phyloP scores from a whole-genome alignment of 2,888 invertebrate species.

The Cistogaster globosa region DNA sequence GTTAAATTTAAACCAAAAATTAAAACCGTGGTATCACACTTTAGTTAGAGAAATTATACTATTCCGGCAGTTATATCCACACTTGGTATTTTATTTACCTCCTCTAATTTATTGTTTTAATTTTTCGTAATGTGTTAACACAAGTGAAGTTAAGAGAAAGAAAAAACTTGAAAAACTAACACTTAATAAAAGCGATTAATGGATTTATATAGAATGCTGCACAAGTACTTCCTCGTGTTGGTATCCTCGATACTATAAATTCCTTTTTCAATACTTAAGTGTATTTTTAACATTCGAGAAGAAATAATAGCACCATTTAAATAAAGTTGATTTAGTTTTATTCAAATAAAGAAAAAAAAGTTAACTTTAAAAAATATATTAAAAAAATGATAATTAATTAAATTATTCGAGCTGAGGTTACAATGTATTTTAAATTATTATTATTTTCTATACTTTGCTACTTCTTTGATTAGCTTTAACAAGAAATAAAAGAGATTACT shows the following conservation, averaged over 20 bases:
- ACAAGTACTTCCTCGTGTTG: not conserved
- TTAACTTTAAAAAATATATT: too few species aligned
- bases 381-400: too few species aligned
- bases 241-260: not conserved
- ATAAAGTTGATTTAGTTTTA: too few species aligned
- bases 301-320: too few species aligned
- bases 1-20: too few species aligned
- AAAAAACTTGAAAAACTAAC: not conserved
- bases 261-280: not conserved
- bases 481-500: too few species aligned
- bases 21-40: too few species aligned
- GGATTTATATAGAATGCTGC: not conserved
- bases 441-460: too few species aligned
- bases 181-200: not conserved
- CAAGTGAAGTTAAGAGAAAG: not conserved
- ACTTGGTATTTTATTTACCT: slow-evolving; percentile 19
- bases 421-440: too few species aligned
- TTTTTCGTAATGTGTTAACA: slow-evolving; percentile 45
- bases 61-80: slow-evolving; percentile 6
- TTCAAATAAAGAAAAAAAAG: too few species aligned
- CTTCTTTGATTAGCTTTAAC: too few species aligned
- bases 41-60: not conserved
- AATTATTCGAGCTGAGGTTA: too few species aligned
- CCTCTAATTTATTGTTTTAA: slow-evolving; percentile 57
- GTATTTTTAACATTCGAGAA: not conserved